Conservation (phyloP, 2,113 vertebrate species). For the Festucalex cinctus region DNA sequence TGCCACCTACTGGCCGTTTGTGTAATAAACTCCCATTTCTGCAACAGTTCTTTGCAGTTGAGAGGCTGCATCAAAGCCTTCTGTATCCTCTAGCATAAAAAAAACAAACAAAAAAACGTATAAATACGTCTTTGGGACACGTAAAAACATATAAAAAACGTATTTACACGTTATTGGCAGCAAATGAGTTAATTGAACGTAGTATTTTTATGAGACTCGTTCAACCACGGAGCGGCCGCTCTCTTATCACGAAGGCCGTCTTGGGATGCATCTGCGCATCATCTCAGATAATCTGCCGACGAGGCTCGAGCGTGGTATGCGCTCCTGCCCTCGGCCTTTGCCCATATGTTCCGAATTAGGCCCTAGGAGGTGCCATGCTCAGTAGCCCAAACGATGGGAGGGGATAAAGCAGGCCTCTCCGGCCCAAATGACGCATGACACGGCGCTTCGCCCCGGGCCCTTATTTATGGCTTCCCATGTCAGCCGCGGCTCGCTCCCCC, state of each 20-base stretch:
- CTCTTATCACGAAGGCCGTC: conserved; percentile 31
- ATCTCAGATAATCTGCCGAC: conserved; percentile 60
- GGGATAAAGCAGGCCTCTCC: conserved; percentile 67
- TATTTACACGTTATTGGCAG: too few species aligned
- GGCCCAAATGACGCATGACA: conserved; percentile 74
- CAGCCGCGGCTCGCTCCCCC: conserved; percentile 64
- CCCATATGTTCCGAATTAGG: conserved; percentile 75
- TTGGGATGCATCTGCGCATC: conserved; percentile 52
- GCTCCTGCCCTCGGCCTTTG: conserved; percentile 61
- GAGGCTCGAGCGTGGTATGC: conserved; percentile 58
- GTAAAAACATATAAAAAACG: too few species aligned
- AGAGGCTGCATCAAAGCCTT: too few species aligned
- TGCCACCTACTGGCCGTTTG: too few species aligned
- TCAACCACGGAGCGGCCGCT: background rate
- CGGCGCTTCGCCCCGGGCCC: conserved; percentile 60
- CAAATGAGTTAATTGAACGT: background rate
- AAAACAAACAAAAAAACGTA: too few species aligned
- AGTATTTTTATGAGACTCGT: background rate
- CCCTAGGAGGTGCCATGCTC: conserved; percentile 73
- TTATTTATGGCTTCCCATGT: conserved; percentile 80
- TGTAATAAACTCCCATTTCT: too few species aligned
- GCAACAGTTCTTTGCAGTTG: too few species aligned
- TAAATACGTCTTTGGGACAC: too few species aligned
- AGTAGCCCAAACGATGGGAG: conserved; percentile 54
- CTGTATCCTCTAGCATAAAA: too few species aligned